phyloP scores from a whole-genome alignment of 2,888 invertebrate genomes.

The Kuschelorhynchus macadamiae region DNA sequence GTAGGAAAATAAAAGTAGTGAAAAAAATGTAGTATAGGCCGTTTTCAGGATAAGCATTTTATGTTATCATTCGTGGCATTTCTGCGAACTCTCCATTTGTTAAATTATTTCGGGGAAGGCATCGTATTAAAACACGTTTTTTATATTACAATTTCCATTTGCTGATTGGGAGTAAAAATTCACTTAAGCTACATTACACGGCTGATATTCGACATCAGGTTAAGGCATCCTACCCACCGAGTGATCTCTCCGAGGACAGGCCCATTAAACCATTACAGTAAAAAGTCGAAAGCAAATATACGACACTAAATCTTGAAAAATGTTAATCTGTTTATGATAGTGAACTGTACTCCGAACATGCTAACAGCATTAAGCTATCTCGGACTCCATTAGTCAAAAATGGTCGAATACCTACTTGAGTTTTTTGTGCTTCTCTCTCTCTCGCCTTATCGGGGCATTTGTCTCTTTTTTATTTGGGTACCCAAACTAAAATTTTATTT shows the following conservation, averaged over 20 bases:
- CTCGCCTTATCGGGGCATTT: conserved; percentile 38
- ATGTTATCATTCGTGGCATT: conserved; percentile 39
- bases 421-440: conserved; percentile 41
- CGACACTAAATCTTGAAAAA: conserved; percentile 54
- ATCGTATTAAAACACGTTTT: conserved; percentile 48
- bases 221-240: conserved; percentile 40
- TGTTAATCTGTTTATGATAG: conserved; percentile 67
- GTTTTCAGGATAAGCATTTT: conserved; percentile 33
- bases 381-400: conserved; percentile 65
- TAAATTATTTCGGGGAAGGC: conserved; percentile 47
- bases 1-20: conserved; percentile 29
- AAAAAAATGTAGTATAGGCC: conserved; percentile 32
- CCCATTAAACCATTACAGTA: conserved; percentile 51
- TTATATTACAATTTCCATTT: conserved; percentile 50
- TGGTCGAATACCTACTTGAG: conserved; percentile 54
- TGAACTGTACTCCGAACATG: conserved; percentile 66
- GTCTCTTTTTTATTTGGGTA: conserved; percentile 29
- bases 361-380: conserved; percentile 68
- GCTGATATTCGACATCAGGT: conserved; percentile 46
- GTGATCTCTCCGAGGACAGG: conserved; percentile 41
- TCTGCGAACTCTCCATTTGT: conserved; percentile 45
- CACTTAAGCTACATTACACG: conserved; percentile 45
- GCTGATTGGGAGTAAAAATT: conserved; percentile 50
- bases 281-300: conserved; percentile 50
- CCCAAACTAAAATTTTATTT: too few relatives aligned